phyloP scores from a whole-genome alignment of 2,797 vertebrate species.

The Phaenicophaeus curvirostris region DNA sequence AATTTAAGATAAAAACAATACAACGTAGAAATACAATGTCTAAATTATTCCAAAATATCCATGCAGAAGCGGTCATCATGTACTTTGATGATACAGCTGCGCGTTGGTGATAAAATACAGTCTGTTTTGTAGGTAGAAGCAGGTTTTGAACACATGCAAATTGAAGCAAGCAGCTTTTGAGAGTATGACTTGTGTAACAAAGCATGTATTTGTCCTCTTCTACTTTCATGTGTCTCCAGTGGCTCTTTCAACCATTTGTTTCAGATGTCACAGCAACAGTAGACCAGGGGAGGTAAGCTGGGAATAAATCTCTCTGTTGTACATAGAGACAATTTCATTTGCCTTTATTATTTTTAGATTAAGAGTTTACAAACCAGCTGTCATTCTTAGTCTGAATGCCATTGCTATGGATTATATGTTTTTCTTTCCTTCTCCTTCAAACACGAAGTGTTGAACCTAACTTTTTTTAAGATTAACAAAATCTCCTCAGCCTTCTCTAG shows the following conservation, averaged over 20 bases:
- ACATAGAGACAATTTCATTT: fast-evolving
- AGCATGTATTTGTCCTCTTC: neutral
- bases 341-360: neutral
- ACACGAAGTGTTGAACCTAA: neutral
- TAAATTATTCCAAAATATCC: neutral
- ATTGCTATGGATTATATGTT: neutral
- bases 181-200: neutral
- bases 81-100: neutral
- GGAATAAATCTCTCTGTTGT: neutral
- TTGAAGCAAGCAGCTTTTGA: neutral
- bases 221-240: neutral
- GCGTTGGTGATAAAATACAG: neutral
- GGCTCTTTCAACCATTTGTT: neutral
- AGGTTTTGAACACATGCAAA: neutral
- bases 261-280: neutral
- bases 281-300: neutral
- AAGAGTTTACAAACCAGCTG: neutral
- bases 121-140: fast-evolving
- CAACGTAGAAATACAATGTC: neutral
- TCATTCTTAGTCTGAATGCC: neutral
- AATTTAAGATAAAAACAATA: neutral
- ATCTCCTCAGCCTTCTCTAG: fast-evolving
- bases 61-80: fast-evolving
- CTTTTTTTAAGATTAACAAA: neutral
- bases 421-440: neutral